Evolutionary conservation across 2,888 invertebrate genomes (phyloP), one percentile per base, ranked within the genome.

Genomic region (Bellardia pandia): DNA sequence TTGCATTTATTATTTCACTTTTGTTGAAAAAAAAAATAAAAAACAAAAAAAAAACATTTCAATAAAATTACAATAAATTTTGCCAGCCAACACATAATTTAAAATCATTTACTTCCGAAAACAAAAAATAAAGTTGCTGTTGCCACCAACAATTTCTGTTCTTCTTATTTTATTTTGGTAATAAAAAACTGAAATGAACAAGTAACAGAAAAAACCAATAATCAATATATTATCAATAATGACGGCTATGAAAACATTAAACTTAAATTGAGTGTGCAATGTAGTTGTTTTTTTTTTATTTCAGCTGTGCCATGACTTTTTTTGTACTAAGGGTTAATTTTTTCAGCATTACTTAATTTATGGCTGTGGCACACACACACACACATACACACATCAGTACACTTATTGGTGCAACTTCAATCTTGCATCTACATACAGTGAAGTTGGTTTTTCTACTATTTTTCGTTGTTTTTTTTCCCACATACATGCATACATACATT

Each of bases 141-240:
- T 71, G 74, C 60, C 66, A 72, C 64, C 78, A 77, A 78, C 72
- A 72, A 30, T 23, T 51, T 58, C 74, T 71, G 64, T 51, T 16
- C 5, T 30, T 51, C 45, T 30, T 42, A 8, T 11, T 45, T 23
- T 60, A 51, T 79, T 62, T 66, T 4, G n/a, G 14, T 51, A 79
- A 85, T 74, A 85, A 79, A 79, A 85, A 66, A 74, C 23, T 66
- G 14, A 85, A 85, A 68, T 74, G 75, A 75, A 76, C 75, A 76
- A 69, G 75, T 75, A 75, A 69, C 60, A 58, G 37, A 81, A 81
- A 81, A 81, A 66, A 40, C 45, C 85, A 85, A 75, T 80, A 85
- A 85, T 85, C 79, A 85, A 85, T 85, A 85, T 85, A 79, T 85
- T 85, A 85, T 80, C 85, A 85, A 76, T 85, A 85, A 85, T 85